Base-by-base conservation (phyloP, 1,140 invertebrate genomes). In the Scaptomyza pallida region DNA sequence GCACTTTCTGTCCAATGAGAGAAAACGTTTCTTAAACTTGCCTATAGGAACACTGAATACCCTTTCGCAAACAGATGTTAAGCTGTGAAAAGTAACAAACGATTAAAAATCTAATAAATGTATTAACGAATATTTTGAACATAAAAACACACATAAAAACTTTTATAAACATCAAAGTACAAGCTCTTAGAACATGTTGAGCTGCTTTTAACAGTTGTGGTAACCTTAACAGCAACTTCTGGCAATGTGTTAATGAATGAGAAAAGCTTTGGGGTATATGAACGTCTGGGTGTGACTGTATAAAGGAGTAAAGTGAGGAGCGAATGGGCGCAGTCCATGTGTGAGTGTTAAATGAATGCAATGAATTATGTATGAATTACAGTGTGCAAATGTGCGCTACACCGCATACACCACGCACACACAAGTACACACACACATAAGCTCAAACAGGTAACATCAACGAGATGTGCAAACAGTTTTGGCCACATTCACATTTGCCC, bases 351-450 rank as follows among this genome's bases (percentile, higher is more conserved):
- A 86, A 88, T 88, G 82, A 86, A 82, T 81, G 81, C 82, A 78
- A 86, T 86, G 81, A 86, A 86, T 86, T 75, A 88, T 88, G 74
- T 77, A 86, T 86, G 82, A 86, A 86, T 88, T 82, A 82, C 81
- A n/a, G n/a, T 81, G 59, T 72, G 81, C 40, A 75, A 82, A 82
- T 82, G 78, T 77, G 64, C 69, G 55, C 51, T 59, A 48, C 59
- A 57, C 44, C 48, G 30, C 59, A 56, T 23, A 51, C 47, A 75
- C 15, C 26, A 51, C 47, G 72, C 17, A 45, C 30, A 47, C 72
- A 55, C 23, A 57, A 55, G 44, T 54, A 55, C 37, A 40, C 17
- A 9, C 21, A 9, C 12, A 33, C 23, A 50, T n/a, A 50, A 47
- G 43, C 54, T 37, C 41, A 60, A 13, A 30, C 70, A 78, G 70